phyloP scores from a whole-genome alignment of 2,888 invertebrate genomes.

The Aphelenchoides bicaudatus region DNA sequence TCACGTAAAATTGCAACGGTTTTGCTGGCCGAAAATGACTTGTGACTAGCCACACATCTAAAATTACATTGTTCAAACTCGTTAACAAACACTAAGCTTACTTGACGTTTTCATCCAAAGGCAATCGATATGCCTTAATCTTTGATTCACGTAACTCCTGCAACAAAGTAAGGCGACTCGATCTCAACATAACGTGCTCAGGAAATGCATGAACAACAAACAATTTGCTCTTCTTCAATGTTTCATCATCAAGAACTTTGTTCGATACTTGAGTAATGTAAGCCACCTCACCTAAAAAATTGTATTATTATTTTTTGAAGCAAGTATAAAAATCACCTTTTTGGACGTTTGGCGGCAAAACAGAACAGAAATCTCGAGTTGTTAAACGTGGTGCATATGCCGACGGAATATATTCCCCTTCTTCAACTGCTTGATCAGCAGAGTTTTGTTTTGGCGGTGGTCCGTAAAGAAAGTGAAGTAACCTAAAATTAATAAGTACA shows the following conservation, averaged over 20 bases:
- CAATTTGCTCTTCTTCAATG: background rate
- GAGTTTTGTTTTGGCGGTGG: background rate
- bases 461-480: background rate
- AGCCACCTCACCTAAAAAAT: background rate
- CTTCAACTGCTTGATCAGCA: too few species aligned
- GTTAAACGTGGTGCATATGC: background rate
- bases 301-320: background rate
- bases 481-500: background rate
- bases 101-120: background rate
- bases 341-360: background rate
- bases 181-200: background rate
- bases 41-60: too few species aligned
- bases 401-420: background rate
- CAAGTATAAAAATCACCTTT: background rate
- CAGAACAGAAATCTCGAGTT: background rate
- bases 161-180: background rate
- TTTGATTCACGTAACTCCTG: background rate
- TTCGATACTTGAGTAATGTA: background rate
- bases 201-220: slow-evolving; percentile 6
- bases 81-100: background rate
- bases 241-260: background rate
- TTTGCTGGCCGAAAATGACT: too few species aligned
- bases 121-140: background rate
- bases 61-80: too few species aligned
- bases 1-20: too few species aligned